Evolutionary conservation across 2,888 invertebrate genomes (phyloP).

Genomic region (Hydroisotoma schaefferi): DNA sequence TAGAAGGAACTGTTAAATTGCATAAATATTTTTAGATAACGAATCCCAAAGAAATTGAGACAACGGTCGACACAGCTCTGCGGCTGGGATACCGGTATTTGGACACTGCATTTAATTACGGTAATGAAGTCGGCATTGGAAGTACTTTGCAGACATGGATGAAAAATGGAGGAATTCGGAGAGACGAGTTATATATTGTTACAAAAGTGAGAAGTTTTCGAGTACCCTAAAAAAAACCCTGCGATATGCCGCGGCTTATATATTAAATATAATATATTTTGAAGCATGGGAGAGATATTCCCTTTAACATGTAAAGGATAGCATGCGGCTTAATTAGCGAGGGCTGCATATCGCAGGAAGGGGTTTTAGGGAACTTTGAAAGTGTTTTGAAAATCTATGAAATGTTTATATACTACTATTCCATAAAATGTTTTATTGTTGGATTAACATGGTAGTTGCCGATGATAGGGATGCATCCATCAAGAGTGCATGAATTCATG

Average conservation of each 20-base stretch:
- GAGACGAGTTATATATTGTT: conserved; percentile 76
- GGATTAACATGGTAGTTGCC: conserved; percentile 40
- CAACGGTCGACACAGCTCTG: conserved; percentile 66
- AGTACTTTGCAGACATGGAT: conserved; percentile 69
- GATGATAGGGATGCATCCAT: conserved; percentile 36
- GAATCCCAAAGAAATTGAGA: conserved; percentile 59
- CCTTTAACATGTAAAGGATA: too few species aligned
- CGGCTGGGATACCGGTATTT: conserved; percentile 77
- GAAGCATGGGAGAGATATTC: too few species aligned
- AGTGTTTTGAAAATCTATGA: neutral
- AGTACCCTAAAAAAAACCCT: too few species aligned
- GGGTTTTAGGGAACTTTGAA: neutral
- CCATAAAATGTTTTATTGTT: neutral
- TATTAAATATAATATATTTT: too few species aligned
- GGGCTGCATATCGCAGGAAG: too few species aligned
- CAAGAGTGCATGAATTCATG: conserved; percentile 37
- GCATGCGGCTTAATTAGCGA: too few species aligned
- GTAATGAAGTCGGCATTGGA: conserved; percentile 73
- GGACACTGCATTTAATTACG: conserved; percentile 73
- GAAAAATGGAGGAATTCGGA: conserved; percentile 56
- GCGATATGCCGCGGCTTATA: too few species aligned
- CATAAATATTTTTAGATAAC: conserved; percentile 6
- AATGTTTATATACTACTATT: neutral
- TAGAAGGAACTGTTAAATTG: too few species aligned
- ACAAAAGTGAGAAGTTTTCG: conserved; percentile 62